Conservation (phyloP, 2,888 invertebrate species). For the Hymenopus coronatus region DNA sequence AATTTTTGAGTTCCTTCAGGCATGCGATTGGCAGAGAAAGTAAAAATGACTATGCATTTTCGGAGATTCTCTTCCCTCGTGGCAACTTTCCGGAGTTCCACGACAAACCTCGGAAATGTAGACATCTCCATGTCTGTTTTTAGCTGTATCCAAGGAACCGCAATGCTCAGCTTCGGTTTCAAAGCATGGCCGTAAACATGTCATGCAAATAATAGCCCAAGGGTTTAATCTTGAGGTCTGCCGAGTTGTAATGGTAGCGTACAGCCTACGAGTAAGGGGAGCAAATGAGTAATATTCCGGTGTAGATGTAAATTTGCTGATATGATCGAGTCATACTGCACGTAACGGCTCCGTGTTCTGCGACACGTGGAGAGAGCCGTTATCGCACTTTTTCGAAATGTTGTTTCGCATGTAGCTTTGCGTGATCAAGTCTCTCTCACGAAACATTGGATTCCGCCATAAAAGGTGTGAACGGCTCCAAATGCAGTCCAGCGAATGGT, state of each 20-base stretch:
- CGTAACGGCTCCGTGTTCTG: neutral
- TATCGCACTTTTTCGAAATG: neutral
- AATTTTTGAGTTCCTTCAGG: too few relatives aligned
- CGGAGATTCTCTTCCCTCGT: too few relatives aligned
- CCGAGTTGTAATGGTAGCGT: neutral
- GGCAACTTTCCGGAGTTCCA: neutral
- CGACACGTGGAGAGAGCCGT: neutral
- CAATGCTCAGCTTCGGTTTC: neutral
- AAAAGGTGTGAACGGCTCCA: neutral
- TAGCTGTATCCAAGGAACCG: neutral
- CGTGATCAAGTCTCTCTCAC: neutral
- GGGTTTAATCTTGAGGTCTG: neutral
- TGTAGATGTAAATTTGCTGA: neutral
- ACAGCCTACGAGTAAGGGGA: neutral
- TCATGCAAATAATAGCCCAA: neutral
- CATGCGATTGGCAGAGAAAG: too few relatives aligned
- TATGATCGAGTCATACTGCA: neutral
- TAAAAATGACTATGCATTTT: too few relatives aligned
- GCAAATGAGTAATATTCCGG: slow-evolving; percentile 7
- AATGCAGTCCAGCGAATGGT: neutral
- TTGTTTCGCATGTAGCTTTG: neutral
- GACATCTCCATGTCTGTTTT: neutral
- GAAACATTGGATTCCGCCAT: neutral
- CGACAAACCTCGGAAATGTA: neutral
- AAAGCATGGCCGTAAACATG: neutral